A percentile compares a stretch with the other conserved stretches of the same genome.
Evolutionary conservation across 2,113 vertebrate genomes (phyloP).

Genomic region (Petroica traversi): DNA sequence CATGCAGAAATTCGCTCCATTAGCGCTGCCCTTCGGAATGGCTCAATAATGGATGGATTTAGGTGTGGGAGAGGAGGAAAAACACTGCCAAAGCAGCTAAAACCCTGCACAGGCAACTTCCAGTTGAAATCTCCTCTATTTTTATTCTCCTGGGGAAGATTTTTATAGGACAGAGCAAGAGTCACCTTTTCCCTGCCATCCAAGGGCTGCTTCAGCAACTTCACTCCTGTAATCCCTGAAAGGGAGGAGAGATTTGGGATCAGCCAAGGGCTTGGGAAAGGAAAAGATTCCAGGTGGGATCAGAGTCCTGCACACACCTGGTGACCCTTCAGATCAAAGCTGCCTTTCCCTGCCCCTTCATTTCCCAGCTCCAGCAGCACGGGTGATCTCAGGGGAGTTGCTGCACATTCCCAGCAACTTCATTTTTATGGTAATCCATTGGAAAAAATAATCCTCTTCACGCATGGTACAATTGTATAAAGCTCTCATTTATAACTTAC

Average conservation of each 20-base stretch:
- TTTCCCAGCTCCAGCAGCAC: neutral
- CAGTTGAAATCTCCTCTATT: neutral
- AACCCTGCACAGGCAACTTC: neutral
- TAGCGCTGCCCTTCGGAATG: neutral
- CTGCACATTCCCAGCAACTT: constrained; percentile 42
- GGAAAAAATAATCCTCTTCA: constrained; percentile 68
- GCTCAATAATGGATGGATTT: neutral
- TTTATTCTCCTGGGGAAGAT: neutral
- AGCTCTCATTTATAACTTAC: constrained; percentile 58
- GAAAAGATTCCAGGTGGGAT: neutral
- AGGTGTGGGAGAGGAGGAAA: neutral
- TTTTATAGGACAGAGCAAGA: neutral
- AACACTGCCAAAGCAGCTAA: neutral
- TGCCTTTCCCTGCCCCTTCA: neutral
- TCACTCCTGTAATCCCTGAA: fast-evolving
- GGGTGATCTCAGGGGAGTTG: constrained; percentile 7
- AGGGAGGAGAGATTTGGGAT: neutral
- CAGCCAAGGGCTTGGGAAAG: neutral
- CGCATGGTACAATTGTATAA: constrained; percentile 44
- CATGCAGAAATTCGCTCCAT: neutral
- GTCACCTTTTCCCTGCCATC: fast-evolving
- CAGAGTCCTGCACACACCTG: neutral
- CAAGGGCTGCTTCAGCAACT: neutral
- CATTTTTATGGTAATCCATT: constrained; percentile 65
- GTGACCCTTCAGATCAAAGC: neutral